Conservation (phyloP, 2,797 vertebrate species). For the Eutrigla gurnardus region DNA sequence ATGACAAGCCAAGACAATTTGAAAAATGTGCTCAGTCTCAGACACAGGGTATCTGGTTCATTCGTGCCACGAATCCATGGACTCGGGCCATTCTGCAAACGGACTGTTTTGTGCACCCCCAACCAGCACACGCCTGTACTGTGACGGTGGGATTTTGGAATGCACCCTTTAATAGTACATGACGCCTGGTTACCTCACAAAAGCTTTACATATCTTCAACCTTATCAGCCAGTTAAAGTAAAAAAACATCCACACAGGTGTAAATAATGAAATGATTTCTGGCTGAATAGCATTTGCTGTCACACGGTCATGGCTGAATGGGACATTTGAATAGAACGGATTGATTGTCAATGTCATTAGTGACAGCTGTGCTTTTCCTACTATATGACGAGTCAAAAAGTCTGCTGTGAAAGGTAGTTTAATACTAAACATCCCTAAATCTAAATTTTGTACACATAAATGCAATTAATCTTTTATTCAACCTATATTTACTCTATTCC, state of each 20-base stretch:
- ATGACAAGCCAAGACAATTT: not conserved
- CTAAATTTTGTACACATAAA: not conserved
- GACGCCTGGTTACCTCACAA: not conserved
- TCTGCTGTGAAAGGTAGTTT: not conserved
- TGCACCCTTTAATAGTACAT: not conserved
- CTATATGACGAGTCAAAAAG: not conserved
- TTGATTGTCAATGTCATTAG: not conserved
- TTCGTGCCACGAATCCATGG: not conserved
- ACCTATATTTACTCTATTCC: not conserved
- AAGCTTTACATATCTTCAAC: slow-evolving; percentile 2
- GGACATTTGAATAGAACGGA: not conserved
- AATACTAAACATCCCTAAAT: not conserved
- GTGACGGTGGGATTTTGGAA: not conserved
- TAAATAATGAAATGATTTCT: slow-evolving; percentile 6
- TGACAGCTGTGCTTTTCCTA: not conserved
- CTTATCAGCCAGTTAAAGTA: slow-evolving; percentile 8
- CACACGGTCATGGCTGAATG: not conserved
- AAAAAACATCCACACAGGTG: slow-evolving; percentile 11
- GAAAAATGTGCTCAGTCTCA: not conserved
- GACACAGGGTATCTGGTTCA: not conserved
- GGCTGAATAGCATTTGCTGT: slow-evolving; percentile 8
- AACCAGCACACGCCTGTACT: not conserved
- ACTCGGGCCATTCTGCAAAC: not conserved
- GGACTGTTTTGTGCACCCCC: not conserved
- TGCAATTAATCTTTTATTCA: not conserved